Evolutionary conservation across 2,113 vertebrate genomes (phyloP), one percentile per base, ranked within the genome.

Genomic region (Podarcis raffonei): DNA sequence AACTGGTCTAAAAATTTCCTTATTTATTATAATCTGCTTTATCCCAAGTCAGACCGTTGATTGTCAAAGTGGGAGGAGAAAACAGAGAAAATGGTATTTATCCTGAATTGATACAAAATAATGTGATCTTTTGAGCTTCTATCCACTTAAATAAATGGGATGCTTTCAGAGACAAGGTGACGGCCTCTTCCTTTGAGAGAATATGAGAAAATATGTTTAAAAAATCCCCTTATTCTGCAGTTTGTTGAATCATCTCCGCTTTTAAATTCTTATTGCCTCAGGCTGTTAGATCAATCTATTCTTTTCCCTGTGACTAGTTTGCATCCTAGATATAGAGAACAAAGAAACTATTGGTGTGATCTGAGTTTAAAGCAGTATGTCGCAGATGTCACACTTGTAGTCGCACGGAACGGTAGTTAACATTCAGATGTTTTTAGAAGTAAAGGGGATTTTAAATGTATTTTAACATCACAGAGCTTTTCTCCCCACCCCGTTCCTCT

Each of bases 251-350:
- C 22, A 80, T 15, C 85, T 75, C 78, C 84, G 22, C 76, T 83
- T 94, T 94, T 39, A 91, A 83, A 91, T 86, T 94, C 72, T 89
- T 62, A 77, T 91, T 91, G 88, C 84, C 87, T 85, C 79, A 90
- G 82, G 92, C 90, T 92, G 72, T 92, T 93, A 88, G 87, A 87
- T 94, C 90, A 81, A 87, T 77, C 22, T 87, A 81, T 39, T 74
- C 3, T 15, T 30, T 86, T 77, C 74, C 83, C 79, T 66, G 84
- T 90, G 89, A 86, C 88, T 87, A 22, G 32, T 92, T 59, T 89
- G 48, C 82, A 84, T 87, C 86, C 94, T 69, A 87, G 87, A 78
- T 91, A 87, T 65, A 90, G 86, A 86, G 78, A 92, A 92, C 76
- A 89, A 90, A 91, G 87, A 86, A 83, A 83, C 25, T 16, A 87